A percentile compares a stretch with the other conserved stretches of the same genome.
Conservation (phyloP, 37 sponge, comb jelly and placozoan species). For the Eunapius fragilis region DNA sequence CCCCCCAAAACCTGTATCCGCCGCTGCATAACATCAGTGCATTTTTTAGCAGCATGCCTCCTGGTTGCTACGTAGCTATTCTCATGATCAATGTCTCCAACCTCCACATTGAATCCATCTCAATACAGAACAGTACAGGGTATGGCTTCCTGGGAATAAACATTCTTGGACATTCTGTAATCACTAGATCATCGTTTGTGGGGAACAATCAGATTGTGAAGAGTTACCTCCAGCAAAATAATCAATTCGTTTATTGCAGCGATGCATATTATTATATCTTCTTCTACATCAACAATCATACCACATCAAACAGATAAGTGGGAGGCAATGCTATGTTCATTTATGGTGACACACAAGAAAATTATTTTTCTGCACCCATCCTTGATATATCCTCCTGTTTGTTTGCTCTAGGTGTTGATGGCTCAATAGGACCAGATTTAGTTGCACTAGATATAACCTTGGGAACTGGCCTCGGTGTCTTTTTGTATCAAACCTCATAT, state of each 20-base stretch:
- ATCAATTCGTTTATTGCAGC: background rate
- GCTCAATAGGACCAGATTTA: background rate
- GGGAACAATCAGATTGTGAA: background rate
- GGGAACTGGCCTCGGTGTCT: too few species aligned
- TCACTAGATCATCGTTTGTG: background rate
- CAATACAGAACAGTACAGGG: constrained; percentile 21
- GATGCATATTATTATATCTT: background rate
- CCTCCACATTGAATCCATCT: background rate
- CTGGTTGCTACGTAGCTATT: background rate
- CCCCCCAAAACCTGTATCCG: too few species aligned
- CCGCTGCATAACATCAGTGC: too few species aligned
- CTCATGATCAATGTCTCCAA: background rate
- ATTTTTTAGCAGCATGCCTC: too few species aligned
- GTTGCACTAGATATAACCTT: too few species aligned
- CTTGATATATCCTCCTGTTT: background rate
- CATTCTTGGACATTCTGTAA: background rate
- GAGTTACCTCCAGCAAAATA: background rate
- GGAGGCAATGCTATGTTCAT: background rate
- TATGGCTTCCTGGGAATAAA: constrained; percentile 11
- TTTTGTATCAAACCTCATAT: too few species aligned
- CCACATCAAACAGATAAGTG: background rate
- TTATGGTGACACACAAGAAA: background rate
- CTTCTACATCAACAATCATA: background rate
- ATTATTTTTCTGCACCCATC: background rate
- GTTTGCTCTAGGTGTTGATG: background rate